Conservation (phyloP, 2,888 invertebrate genomes). For the Epinotia nisella region DNA sequence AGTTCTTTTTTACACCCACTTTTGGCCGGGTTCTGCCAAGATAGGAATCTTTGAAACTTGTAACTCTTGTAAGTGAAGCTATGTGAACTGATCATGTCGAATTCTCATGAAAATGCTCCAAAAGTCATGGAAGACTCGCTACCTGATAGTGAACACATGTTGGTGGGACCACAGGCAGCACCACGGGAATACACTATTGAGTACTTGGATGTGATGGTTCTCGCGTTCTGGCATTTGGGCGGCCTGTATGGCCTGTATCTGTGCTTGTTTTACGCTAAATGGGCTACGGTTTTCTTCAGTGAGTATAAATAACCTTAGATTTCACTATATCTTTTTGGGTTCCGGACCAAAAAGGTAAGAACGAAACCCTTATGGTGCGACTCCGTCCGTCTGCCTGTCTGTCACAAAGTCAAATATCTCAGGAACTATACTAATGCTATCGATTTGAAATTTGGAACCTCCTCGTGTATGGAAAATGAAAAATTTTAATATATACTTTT, state of each 20-base stretch:
- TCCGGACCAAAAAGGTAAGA: no score
- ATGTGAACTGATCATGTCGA: neutral
- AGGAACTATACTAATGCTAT: no score
- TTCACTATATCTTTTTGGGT: no score
- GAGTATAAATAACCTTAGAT: conserved; percentile 49
- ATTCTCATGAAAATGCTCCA: neutral
- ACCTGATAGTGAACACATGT: neutral
- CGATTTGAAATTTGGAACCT: no score
- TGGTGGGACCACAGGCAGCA: conserved; percentile 48
- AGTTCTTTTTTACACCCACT: no score
- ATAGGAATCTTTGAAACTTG: neutral
- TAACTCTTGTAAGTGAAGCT: neutral
- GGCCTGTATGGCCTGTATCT: conserved; percentile 58
- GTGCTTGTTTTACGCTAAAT: conserved; percentile 51
- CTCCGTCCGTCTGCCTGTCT: no score
- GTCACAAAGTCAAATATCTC: no score
- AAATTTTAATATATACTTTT: no score
- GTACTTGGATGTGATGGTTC: conserved; percentile 52
- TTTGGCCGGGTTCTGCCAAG: neutral
- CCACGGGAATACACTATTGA: conserved; percentile 54
- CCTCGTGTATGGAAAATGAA: no score
- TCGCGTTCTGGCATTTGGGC: conserved; percentile 54
- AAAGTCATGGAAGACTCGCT: neutral
- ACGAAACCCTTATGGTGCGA: no score
- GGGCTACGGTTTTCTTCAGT: conserved; percentile 59